phyloP scores from a whole-genome alignment of 2,888 invertebrate species.

The Heteromyza rotundicornis region DNA sequence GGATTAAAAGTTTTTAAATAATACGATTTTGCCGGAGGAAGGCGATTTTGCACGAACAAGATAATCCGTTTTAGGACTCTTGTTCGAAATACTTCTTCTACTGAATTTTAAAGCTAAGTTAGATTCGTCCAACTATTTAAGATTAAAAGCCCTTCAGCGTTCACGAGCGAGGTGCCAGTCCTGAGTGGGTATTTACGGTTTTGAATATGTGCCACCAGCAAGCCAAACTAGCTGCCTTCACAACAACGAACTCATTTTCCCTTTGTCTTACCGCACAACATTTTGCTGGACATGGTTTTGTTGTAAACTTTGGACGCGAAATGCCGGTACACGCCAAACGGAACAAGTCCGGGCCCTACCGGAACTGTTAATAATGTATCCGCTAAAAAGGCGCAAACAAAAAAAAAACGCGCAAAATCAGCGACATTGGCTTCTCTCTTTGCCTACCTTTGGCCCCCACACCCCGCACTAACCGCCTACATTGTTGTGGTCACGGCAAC shows the following conservation, averaged over 20 bases:
- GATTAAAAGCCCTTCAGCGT: no score
- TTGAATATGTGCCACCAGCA: no score
- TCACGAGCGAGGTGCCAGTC: neutral
- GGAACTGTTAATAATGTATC: slow-evolving; percentile 53
- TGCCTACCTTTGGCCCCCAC: no score
- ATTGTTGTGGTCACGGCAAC: slow-evolving; percentile 54
- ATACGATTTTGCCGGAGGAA: neutral
- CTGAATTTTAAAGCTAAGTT: no score
- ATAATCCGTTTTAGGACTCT: neutral
- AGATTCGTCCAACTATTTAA: no score
- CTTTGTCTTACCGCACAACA: slow-evolving; percentile 49
- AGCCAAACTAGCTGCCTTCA: no score
- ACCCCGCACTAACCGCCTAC: no score
- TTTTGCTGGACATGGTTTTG: slow-evolving; percentile 46
- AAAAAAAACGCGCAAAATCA: slow-evolving; percentile 50
- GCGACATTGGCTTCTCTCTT: slow-evolving; percentile 46
- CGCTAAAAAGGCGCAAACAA: slow-evolving; percentile 20
- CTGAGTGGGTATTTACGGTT: no score
- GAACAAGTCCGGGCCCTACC: slow-evolving; percentile 20
- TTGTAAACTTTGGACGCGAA: slow-evolving; percentile 13
- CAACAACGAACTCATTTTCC: neutral
- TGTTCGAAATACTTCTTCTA: neutral
- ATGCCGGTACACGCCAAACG: neutral
- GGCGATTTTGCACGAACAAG: neutral
- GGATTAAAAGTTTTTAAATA: slow-evolving; percentile 15